These are phyloP conservation scores for Ondatra zibethicus DNA, from an alignment of 2,113 vertebrate genomes.

Conservation along the genomic window DNA sequence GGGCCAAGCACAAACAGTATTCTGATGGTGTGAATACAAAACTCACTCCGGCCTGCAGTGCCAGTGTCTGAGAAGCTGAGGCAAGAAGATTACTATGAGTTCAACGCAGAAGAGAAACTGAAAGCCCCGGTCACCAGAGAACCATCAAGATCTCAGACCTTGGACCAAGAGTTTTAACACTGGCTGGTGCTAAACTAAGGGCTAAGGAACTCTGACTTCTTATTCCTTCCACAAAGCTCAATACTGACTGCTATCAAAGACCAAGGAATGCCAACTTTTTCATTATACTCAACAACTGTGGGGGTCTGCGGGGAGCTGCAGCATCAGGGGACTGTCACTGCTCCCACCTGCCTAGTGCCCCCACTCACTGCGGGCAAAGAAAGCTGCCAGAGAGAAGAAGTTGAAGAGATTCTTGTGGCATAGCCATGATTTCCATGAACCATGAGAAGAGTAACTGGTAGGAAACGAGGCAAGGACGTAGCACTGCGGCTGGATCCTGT, in stretches of 20 bases:
- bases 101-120: not conserved
- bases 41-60: not conserved
- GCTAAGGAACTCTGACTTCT: not conserved
- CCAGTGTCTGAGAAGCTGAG: not conserved
- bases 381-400: not conserved
- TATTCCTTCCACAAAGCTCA: not conserved
- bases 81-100: not conserved
- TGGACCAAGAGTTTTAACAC: not conserved
- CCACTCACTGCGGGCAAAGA: not conserved
- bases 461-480: not conserved
- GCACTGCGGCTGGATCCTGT: not conserved
- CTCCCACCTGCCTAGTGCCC: not conserved
- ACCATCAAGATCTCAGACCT: not conserved
- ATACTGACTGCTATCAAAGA: not conserved
- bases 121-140: not conserved
- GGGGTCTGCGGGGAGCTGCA: not conserved
- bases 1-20: not conserved
- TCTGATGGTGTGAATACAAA: not conserved
- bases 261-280: not conserved
- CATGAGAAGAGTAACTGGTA: not conserved
- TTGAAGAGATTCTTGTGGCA: not conserved
- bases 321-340: no score
- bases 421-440: not conserved
- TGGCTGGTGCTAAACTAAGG: not conserved
- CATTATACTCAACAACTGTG: not conserved